phyloP scores from a whole-genome alignment of 1,140 invertebrate species.

The Saccostrea cuccullata region DNA sequence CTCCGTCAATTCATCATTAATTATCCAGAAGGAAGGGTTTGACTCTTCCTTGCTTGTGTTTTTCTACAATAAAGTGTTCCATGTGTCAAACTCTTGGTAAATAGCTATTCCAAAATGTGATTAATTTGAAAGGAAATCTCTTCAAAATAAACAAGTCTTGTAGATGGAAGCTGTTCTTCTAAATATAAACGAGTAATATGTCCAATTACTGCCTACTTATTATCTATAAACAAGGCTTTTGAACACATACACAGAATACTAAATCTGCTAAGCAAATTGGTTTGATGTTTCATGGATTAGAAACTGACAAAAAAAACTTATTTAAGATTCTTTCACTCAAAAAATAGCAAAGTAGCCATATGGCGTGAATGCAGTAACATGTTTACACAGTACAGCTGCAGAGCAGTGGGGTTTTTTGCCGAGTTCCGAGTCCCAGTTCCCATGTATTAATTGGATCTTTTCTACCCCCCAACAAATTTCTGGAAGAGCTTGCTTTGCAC shows the following conservation, averaged over 20 bases:
- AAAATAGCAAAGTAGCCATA: constrained; percentile 43
- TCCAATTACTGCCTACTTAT: constrained; percentile 52
- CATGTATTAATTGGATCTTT: constrained; percentile 26
- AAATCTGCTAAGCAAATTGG: constrained; percentile 51
- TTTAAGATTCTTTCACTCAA: constrained; percentile 36
- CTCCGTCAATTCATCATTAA: constrained; percentile 19
- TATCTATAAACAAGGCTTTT: constrained; percentile 54
- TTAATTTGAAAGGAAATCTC: constrained; percentile 47
- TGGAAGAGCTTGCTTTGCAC: background rate
- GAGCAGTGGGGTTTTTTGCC: background rate
- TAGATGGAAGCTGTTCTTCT: constrained; percentile 24
- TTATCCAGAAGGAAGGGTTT: constrained; percentile 15
- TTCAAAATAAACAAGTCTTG: constrained; percentile 38
- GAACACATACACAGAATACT: constrained; percentile 34
- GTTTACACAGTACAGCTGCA: constrained; percentile 32
- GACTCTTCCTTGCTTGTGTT: background rate
- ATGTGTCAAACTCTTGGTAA: constrained; percentile 41
- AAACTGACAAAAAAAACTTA: constrained; percentile 34
- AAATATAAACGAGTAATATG: constrained; percentile 5
- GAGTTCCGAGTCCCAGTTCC: constrained; percentile 1
- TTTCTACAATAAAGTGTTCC: constrained; percentile 26
- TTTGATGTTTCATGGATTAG: constrained; percentile 54
- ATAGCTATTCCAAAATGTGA: constrained; percentile 31
- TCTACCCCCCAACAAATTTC: background rate
- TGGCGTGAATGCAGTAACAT: constrained; percentile 22